Evolutionary conservation across 2,797 vertebrate genomes (phyloP).

Genomic region (Enteromius trimaculatus): DNA sequence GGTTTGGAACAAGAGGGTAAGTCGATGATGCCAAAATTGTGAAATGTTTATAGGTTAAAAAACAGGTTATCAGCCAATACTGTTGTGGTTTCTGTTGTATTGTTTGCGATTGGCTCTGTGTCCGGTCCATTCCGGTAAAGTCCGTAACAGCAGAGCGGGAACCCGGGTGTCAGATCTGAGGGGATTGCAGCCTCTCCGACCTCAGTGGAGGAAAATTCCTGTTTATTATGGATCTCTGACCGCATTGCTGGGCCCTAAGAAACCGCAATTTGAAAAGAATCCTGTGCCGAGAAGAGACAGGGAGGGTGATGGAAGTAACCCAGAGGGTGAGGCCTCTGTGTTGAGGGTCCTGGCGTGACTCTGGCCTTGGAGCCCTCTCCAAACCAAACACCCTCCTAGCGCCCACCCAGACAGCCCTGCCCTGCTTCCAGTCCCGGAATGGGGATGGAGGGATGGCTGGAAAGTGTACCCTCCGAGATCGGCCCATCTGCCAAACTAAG

Average conservation of each 20-base stretch:
- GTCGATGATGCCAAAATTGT: background rate
- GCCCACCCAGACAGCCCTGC: conserved; percentile 56
- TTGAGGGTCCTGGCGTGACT: conserved; percentile 49
- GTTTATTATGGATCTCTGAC: conserved; percentile 54
- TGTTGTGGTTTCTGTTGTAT: conserved; percentile 42
- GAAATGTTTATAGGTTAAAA: conserved; percentile 41
- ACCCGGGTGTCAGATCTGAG: conserved; percentile 42
- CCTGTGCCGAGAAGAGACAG: conserved; percentile 34
- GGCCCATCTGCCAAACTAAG: conserved; percentile 24
- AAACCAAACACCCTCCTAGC: conserved; percentile 59
- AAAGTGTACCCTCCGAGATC: conserved; percentile 8
- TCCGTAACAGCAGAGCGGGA: conserved; percentile 40
- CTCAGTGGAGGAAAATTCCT: conserved; percentile 46
- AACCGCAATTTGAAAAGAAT: conserved; percentile 49
- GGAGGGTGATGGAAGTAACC: conserved; percentile 37
- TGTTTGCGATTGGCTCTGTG: conserved; percentile 12
- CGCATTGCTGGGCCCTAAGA: conserved; percentile 45
- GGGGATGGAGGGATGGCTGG: conserved; percentile 13
- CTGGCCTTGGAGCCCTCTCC: conserved; percentile 52
- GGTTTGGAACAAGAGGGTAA: conserved; percentile 2
- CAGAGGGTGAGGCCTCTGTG: conserved; percentile 46
- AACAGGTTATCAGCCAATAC: conserved; percentile 27
- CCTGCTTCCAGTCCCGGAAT: conserved; percentile 42
- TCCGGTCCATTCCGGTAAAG: conserved; percentile 53
- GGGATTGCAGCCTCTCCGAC: conserved; percentile 40